Evolutionary conservation across 2,888 invertebrate species (phyloP).

Genomic region (Amiota communis): DNA sequence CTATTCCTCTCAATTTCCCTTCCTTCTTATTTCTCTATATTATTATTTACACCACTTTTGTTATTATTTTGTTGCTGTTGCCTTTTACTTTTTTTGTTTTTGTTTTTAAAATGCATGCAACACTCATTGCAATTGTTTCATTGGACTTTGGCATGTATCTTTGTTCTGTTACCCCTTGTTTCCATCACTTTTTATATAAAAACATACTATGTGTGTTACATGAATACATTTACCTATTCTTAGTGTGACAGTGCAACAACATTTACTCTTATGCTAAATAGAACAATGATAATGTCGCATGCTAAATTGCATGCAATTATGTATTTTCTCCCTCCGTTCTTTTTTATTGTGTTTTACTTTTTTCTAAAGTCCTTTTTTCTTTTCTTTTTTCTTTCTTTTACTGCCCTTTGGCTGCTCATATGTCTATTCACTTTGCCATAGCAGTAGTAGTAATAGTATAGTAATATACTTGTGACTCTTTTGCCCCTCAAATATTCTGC

Average conservation of each 20-base stretch:
- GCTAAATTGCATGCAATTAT: conserved; percentile 72
- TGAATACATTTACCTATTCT: background rate
- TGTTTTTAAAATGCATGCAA: conserved; percentile 55
- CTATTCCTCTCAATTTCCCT: no score
- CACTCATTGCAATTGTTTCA: conserved; percentile 18
- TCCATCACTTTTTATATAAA: background rate
- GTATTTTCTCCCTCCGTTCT: conserved; percentile 51
- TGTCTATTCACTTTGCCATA: conserved; percentile 14
- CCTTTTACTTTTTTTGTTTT: conserved; percentile 35
- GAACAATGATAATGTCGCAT: conserved; percentile 69
- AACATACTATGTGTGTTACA: background rate
- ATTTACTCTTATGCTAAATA: conserved; percentile 60
- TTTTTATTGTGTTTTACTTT: conserved; percentile 31
- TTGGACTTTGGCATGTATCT: conserved; percentile 6
- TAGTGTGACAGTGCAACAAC: conserved; percentile 20
- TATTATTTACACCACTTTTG: conserved; percentile 59
- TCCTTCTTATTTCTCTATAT: conserved; percentile 34
- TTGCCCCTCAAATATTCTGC: conserved; percentile 40
- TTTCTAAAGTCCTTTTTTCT: conserved; percentile 28
- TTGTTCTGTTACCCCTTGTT: background rate
- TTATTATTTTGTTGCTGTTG: conserved; percentile 47
- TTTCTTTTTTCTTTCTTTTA: conserved; percentile 36
- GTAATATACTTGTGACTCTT: background rate
- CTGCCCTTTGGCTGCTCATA: conserved; percentile 23
- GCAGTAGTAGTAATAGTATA: no score